Evolutionary conservation across 2,888 invertebrate species (phyloP).

Genomic region (Meghimatium bilineatum): DNA sequence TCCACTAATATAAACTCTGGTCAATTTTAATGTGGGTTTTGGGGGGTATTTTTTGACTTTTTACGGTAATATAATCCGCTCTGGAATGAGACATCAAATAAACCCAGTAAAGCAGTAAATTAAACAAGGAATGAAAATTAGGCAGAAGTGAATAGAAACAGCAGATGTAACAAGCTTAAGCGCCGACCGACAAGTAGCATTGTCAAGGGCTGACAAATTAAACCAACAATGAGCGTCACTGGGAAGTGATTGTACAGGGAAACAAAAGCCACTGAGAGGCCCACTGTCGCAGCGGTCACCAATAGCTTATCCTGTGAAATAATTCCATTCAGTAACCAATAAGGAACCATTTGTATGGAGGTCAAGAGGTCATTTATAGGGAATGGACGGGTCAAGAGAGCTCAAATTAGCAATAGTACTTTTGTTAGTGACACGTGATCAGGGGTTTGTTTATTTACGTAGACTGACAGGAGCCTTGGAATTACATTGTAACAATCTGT

Average conservation of each 20-base stretch:
- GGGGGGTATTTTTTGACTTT: too few species aligned
- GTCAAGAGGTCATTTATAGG: slow-evolving; percentile 39
- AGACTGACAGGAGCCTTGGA: neutral
- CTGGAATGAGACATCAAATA: too few species aligned
- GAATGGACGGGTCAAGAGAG: slow-evolving; percentile 33
- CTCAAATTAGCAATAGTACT: slow-evolving; percentile 28
- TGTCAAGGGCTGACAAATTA: neutral
- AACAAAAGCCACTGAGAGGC: neutral
- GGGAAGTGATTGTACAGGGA: neutral
- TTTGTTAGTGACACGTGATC: slow-evolving; percentile 4
- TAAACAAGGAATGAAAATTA: too few species aligned
- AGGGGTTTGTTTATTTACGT: slow-evolving; percentile 17
- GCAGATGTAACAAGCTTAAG: neutral
- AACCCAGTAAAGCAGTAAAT: too few species aligned
- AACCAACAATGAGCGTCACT: neutral
- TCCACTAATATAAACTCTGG: too few species aligned
- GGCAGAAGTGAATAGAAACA: neutral
- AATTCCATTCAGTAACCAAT: slow-evolving; percentile 27
- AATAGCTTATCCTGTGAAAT: slow-evolving; percentile 12
- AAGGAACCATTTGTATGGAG: slow-evolving; percentile 4
- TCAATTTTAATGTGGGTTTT: too few species aligned
- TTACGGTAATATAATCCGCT: too few species aligned
- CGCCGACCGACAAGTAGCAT: neutral
- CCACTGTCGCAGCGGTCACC: neutral
- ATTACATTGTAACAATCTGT: too few species aligned